These are phyloP conservation scores for Orientallactaga sibirica DNA, from an alignment of 2,797 vertebrate species.

Conservation along the genomic window DNA sequence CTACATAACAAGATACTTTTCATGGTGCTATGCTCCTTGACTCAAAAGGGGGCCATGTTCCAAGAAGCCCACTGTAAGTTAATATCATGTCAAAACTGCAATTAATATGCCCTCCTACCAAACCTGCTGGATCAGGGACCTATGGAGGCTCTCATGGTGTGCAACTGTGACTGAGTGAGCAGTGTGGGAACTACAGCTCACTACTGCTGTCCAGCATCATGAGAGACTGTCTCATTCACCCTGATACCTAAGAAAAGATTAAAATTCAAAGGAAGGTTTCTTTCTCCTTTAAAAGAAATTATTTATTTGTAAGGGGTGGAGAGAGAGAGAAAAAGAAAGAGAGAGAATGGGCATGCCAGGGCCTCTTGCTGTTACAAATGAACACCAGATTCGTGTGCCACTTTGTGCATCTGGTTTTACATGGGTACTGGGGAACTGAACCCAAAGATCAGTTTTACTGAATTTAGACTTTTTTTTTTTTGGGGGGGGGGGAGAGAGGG, in stretches of 20 bases:
- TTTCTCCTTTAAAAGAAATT: too few relatives aligned
- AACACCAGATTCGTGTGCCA: too few relatives aligned
- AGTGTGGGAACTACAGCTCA: background rate
- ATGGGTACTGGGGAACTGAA: too few relatives aligned
- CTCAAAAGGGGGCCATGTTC: background rate
- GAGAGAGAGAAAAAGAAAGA: too few relatives aligned
- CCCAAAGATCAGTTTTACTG: background rate
- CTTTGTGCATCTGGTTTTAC: too few relatives aligned
- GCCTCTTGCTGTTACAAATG: too few relatives aligned
- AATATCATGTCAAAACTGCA: background rate
- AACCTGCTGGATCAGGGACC: background rate
- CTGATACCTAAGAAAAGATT: background rate
- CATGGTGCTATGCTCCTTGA: background rate
- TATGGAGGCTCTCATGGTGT: background rate
- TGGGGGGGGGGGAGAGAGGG: too few relatives aligned
- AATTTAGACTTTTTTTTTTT: background rate
- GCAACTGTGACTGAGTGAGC: background rate
- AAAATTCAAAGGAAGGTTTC: background rate
- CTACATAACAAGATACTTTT: background rate
- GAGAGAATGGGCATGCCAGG: too few relatives aligned
- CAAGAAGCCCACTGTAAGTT: background rate
- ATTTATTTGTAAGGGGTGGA: too few relatives aligned
- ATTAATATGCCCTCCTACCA: background rate
- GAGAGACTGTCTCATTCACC: accelerated
- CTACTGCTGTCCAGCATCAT: background rate